phyloP scores from a whole-genome alignment of 2,113 vertebrate species.

The Ahaetulla prasina region DNA sequence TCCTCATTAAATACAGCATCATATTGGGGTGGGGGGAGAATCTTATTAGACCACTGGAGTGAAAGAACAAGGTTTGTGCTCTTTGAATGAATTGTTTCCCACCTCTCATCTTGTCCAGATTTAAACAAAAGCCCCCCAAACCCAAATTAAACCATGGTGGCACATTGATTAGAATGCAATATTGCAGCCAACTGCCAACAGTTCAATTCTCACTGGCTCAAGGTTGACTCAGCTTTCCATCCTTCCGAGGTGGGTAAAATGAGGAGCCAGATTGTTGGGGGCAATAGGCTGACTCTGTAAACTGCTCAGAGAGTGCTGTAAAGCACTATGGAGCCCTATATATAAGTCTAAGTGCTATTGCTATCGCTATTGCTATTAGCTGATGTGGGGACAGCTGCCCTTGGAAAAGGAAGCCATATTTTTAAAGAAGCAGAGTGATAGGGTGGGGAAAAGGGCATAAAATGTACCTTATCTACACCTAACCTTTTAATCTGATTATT shows the following conservation, averaged over 20 bases:
- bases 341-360: not conserved
- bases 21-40: not conserved
- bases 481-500: constrained; percentile 80
- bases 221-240: not conserved
- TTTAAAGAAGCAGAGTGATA: constrained; percentile 51
- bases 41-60: not conserved
- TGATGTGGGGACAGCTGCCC: not conserved
- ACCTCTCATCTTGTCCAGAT: not conserved
- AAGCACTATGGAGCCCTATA: not conserved
- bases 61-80: not conserved
- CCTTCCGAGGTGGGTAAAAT: not conserved
- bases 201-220: not conserved
- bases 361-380: not conserved
- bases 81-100: not conserved
- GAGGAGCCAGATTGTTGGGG: not conserved
- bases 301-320: not conserved
- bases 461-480: constrained; percentile 72
- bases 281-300: not conserved
- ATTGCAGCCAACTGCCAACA: not conserved
- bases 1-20: not conserved
- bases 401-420: constrained; percentile 44
- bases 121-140: not conserved
- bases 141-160: not conserved
- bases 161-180: not conserved
- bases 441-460: not conserved